Evolutionary conservation across 2,888 invertebrate species (phyloP).

Genomic region (Archips xylosteana): DNA sequence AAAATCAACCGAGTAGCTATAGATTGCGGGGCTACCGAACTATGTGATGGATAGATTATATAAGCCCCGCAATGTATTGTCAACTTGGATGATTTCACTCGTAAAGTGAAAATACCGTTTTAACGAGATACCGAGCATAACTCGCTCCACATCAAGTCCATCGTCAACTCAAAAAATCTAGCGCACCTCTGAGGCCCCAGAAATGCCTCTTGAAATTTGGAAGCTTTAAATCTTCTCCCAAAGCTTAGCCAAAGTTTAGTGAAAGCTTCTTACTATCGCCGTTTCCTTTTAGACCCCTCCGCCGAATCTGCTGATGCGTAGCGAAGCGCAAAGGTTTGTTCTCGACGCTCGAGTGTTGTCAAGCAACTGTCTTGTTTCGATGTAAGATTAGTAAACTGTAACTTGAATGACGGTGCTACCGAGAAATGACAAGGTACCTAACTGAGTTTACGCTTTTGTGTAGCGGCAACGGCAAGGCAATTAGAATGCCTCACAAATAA

Average conservation of each 20-base stretch:
- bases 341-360: conserved; percentile 12
- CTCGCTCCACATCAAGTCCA: too few relatives aligned
- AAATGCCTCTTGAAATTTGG: background rate
- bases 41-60: too few relatives aligned
- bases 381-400: background rate
- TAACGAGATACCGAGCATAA: too few relatives aligned
- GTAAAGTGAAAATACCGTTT: too few relatives aligned
- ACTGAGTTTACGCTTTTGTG: too few relatives aligned
- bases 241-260: conserved; percentile 32
- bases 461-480: too few relatives aligned
- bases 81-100: too few relatives aligned
- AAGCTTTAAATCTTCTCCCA: conserved; percentile 1
- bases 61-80: too few relatives aligned
- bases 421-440: background rate
- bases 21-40: too few relatives aligned
- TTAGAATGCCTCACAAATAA: too few relatives aligned
- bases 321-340: conserved; percentile 35
- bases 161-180: background rate
- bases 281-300: conserved; percentile 30
- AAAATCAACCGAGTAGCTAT: too few relatives aligned
- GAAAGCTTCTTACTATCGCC: conserved; percentile 33
- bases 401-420: background rate
- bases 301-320: conserved; percentile 22
- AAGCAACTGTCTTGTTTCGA: conserved; percentile 1
- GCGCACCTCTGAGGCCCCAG: background rate